Percentiles rank a stretch among this genome's conserved stretches.
Evolutionary conservation across 1,140 invertebrate genomes (phyloP).

Genomic region (Hyphantria cunea): DNA sequence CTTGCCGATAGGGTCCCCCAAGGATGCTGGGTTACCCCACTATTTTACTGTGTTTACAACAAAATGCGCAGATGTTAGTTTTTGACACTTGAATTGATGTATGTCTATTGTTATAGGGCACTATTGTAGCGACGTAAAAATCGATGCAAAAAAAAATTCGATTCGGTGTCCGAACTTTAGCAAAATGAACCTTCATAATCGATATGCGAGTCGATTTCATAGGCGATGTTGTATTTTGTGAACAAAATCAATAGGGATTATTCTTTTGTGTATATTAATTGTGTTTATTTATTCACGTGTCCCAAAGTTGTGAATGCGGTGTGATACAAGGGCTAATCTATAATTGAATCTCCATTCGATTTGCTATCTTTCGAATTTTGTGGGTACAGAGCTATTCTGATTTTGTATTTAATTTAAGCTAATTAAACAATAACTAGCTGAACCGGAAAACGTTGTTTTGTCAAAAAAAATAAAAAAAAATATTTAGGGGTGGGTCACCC

Average conservation of each 20-base stretch:
- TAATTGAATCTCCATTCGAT: slow-evolving; percentile 78
- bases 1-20: slow-evolving; percentile 59
- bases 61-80: slow-evolving; percentile 80
- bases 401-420: slow-evolving; percentile 29
- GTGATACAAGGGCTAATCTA: slow-evolving; percentile 74
- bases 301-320: slow-evolving; percentile 67
- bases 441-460: too few relatives aligned
- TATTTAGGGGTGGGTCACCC: too few relatives aligned
- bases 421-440: too few relatives aligned
- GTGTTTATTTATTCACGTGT: slow-evolving; percentile 81
- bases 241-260: slow-evolving; percentile 72
- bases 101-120: slow-evolving; percentile 67
- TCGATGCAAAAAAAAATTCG: slow-evolving; percentile 65
- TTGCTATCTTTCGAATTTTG: slow-evolving; percentile 66
- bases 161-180: slow-evolving; percentile 54
- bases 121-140: slow-evolving; percentile 69
- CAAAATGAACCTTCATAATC: slow-evolving; percentile 54
- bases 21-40: slow-evolving; percentile 56
- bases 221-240: slow-evolving; percentile 48
- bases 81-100: slow-evolving; percentile 81
- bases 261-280: slow-evolving; percentile 74
- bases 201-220: slow-evolving; percentile 54
- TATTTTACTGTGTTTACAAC: slow-evolving; percentile 72
- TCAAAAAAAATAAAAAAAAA: too few relatives aligned
- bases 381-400: slow-evolving; percentile 36